phyloP scores from a whole-genome alignment of 2,797 vertebrate genomes.

The Gallinago nigripennis region DNA sequence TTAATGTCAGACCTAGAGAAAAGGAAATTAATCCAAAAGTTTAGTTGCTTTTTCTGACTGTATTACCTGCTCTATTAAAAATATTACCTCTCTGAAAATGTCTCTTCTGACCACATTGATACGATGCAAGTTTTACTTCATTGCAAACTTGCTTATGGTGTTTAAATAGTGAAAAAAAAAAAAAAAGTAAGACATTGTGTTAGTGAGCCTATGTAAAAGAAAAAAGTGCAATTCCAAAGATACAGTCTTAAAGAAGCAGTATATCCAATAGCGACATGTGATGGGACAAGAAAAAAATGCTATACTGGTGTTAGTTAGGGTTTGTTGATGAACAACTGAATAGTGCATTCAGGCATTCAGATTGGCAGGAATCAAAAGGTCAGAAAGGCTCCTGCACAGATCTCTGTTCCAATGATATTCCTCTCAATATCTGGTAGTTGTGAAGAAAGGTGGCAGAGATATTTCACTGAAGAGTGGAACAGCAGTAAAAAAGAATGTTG shows the following conservation, averaged over 20 bases:
- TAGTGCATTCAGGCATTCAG: neutral
- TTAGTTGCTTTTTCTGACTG: neutral
- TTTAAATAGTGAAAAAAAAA: neutral
- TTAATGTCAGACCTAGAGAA: neutral
- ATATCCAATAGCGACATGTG: neutral
- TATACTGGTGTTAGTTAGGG: neutral
- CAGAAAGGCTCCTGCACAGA: neutral
- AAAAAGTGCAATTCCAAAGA: neutral
- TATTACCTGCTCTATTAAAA: neutral
- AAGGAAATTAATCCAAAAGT: neutral
- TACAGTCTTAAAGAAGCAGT: neutral
- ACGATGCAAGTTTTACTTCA: neutral
- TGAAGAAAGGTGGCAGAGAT: neutral
- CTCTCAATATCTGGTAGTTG: neutral
- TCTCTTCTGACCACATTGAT: neutral
- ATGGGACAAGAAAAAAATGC: neutral
- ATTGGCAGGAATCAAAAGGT: neutral
- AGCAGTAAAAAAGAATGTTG: neutral
- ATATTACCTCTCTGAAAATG: neutral
- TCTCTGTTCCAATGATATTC: neutral
- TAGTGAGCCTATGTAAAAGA: neutral
- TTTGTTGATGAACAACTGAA: neutral
- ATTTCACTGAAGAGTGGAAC: neutral
- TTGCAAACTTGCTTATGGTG: neutral
- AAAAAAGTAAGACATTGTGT: neutral